A percentile compares a stretch with the other conserved stretches of the same genome.
phyloP scores from a whole-genome alignment of 2,888 invertebrate genomes.

The Chrysolina oricalcia region DNA sequence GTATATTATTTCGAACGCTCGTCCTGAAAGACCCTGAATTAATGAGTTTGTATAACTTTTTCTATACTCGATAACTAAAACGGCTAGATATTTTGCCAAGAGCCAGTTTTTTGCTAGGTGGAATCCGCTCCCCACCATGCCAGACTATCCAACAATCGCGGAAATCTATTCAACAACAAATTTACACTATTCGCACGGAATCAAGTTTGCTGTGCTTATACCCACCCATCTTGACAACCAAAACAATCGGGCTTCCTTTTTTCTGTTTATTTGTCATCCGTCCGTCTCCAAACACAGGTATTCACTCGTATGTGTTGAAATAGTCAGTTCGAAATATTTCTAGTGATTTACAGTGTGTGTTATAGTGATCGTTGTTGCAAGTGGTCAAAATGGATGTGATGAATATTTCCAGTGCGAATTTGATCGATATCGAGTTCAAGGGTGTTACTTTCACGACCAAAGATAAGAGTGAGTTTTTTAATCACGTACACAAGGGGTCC shows the following conservation, averaged over 20 bases:
- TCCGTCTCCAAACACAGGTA: not conserved
- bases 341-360: not conserved
- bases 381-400: slow-evolving; percentile 2
- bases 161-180: not conserved
- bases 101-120: not conserved
- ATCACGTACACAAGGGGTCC: not conserved
- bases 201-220: not conserved
- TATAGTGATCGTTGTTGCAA: not conserved
- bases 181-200: not conserved
- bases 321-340: not conserved
- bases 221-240: not conserved
- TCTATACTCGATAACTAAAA: no score
- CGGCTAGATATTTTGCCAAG: not conserved
- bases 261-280: not conserved
- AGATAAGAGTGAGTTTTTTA: slow-evolving; percentile 37
- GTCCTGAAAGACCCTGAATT: no score
- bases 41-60: no score
- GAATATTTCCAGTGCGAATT: not conserved
- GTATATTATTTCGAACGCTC: no score
- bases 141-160: not conserved
- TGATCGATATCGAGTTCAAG: slow-evolving; percentile 42
- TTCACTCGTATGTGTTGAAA: not conserved
- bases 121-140: not conserved
- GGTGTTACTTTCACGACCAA: slow-evolving; percentile 33
- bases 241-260: not conserved